Evolutionary conservation across 2,113 vertebrate genomes (phyloP).

Genomic region (Microtus richardsoni): DNA sequence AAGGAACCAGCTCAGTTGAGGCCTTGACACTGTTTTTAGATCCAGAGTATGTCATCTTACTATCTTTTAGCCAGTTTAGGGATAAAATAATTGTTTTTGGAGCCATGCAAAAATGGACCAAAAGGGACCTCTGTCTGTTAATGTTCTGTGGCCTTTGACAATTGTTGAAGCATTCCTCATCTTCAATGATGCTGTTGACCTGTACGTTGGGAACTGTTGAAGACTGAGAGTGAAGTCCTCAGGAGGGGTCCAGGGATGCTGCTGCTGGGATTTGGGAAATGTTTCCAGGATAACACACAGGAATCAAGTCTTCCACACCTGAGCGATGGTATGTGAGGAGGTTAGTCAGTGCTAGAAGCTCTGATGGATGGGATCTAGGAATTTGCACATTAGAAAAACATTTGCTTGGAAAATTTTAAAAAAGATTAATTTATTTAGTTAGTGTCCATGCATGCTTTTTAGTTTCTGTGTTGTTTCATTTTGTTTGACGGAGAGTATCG

Average conservation of each 20-base stretch:
- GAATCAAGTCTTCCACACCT: neutral
- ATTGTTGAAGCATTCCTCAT: neutral
- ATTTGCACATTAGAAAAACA: neutral
- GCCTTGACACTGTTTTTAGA: slow-evolving; percentile 10
- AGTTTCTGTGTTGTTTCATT: neutral
- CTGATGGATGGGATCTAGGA: neutral
- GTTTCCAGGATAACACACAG: neutral
- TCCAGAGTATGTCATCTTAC: neutral
- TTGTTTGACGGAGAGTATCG: neutral
- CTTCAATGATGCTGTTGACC: neutral
- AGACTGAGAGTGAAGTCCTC: neutral
- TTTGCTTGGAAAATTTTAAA: neutral
- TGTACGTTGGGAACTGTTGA: neutral
- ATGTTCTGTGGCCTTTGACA: neutral
- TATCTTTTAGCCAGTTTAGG: neutral
- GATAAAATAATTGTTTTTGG: neutral
- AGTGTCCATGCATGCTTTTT: neutral
- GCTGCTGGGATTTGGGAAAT: neutral
- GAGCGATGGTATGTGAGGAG: neutral
- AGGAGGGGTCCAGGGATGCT: neutral
- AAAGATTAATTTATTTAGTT: neutral
- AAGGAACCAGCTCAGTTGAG: neutral
- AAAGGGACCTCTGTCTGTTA: neutral
- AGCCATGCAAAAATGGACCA: neutral
- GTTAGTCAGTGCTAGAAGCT: neutral